Conservation (phyloP, 2,113 vertebrate species). For the Heptranchias perlo region DNA sequence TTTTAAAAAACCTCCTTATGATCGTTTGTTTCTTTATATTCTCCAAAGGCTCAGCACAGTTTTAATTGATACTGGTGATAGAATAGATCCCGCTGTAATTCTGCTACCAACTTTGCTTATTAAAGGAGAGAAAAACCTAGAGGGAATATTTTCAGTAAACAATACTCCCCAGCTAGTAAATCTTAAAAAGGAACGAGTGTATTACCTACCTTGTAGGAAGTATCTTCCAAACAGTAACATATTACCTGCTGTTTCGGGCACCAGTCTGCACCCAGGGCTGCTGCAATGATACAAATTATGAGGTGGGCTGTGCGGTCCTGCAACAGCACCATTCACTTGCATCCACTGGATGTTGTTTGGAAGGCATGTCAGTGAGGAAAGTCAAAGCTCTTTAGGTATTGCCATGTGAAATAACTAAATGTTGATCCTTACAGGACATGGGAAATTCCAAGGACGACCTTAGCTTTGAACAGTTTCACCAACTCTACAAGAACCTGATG, state of each 20-base stretch:
- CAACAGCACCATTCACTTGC: background rate
- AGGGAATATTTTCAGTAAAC: background rate
- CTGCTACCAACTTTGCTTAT: background rate
- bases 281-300: background rate
- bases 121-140: background rate
- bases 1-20: background rate
- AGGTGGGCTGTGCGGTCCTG: background rate
- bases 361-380: background rate
- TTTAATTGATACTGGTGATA: background rate
- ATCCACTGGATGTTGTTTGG: background rate
- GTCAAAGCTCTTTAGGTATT: background rate
- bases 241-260: background rate
- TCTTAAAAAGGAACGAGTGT: background rate
- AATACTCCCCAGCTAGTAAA: background rate
- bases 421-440: slow-evolving; percentile 64
- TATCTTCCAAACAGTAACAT: background rate
- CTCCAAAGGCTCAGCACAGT: background rate
- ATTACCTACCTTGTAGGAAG: background rate
- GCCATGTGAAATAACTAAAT: background rate
- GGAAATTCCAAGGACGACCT: slow-evolving; percentile 79
- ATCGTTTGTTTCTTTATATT: background rate
- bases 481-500: slow-evolving; percentile 93
- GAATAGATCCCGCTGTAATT: background rate
- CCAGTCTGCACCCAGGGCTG: background rate
- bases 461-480: slow-evolving; percentile 89